Conservation (phyloP, 2,113 vertebrate genomes). For the Galemys pyrenaicus region DNA sequence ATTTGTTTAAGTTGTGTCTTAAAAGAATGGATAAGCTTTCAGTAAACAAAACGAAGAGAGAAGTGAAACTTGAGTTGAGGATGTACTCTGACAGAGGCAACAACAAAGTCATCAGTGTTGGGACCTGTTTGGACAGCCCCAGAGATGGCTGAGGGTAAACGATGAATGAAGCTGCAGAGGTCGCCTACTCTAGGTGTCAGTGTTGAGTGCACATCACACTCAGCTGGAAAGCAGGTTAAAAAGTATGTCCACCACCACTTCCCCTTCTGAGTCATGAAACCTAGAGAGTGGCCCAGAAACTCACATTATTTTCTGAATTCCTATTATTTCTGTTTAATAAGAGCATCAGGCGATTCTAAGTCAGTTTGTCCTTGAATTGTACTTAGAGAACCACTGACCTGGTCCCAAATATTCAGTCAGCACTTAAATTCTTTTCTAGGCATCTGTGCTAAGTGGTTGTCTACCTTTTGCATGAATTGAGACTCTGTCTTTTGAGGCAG, state of each 20-base stretch:
- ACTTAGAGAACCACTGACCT: background rate
- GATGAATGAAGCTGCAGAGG: background rate
- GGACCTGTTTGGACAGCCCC: background rate
- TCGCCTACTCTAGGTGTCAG: background rate
- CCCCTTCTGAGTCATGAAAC: background rate
- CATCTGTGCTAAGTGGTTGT: background rate
- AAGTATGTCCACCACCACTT: background rate
- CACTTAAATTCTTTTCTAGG: background rate
- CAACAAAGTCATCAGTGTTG: background rate
- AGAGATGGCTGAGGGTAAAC: background rate
- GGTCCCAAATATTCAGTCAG: background rate
- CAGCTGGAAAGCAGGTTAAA: background rate
- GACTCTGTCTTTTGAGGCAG: background rate
- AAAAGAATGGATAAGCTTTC: background rate
- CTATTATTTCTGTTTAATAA: constrained; percentile 29
- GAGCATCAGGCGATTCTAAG: background rate
- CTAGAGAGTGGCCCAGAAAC: background rate
- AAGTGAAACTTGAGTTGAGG: background rate
- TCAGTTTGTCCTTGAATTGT: constrained; percentile 6
- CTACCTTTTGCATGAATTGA: background rate
- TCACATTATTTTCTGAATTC: constrained; percentile 23
- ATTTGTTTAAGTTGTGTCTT: background rate
- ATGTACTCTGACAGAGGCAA: background rate
- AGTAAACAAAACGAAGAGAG: background rate
- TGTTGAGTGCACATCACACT: background rate